Percentiles rank a stretch among this genome's conserved stretches.
Evolutionary conservation across 2,888 invertebrate genomes (phyloP).

Genomic region (Standfussiana lucernea): DNA sequence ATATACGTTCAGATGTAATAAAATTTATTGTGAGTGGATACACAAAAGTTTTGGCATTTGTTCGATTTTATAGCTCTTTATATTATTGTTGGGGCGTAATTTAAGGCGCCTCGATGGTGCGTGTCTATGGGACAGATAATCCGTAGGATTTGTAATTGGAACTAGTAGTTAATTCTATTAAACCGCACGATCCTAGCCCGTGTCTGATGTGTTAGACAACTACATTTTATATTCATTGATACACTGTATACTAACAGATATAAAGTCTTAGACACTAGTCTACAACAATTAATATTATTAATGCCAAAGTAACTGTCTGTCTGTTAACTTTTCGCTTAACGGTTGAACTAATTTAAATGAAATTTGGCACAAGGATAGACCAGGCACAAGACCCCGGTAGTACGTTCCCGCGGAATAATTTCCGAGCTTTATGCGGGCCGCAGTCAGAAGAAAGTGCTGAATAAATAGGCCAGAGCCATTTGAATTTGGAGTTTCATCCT

Average conservation of each 20-base stretch:
- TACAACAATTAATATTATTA: not conserved
- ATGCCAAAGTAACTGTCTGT: not conserved
- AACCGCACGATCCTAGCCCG: not conserved
- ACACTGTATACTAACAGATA: not conserved
- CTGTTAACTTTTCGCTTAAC: not conserved
- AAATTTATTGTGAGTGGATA: constrained; percentile 70
- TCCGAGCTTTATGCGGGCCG: not conserved
- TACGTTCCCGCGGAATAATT: not conserved
- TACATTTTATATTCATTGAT: not conserved
- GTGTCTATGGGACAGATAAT: constrained; percentile 11
- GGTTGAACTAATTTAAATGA: not conserved
- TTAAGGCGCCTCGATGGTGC: constrained; percentile 24
- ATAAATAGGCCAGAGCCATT: not conserved
- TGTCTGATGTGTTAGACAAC: not conserved
- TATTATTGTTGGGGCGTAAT: constrained; percentile 35
- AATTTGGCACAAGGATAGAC: not conserved
- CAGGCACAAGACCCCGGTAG: not conserved
- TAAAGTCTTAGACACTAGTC: not conserved
- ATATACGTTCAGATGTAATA: constrained; percentile 71
- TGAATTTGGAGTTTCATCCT: not conserved
- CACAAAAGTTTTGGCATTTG: constrained; percentile 66
- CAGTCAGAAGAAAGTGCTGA: not conserved
- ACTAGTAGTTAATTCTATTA: constrained; percentile 31
- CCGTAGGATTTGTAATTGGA: constrained; percentile 35
- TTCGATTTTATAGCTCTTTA: constrained; percentile 60